Conservation (phyloP, 2,888 invertebrate genomes). For the Amphiduros pacificus region DNA sequence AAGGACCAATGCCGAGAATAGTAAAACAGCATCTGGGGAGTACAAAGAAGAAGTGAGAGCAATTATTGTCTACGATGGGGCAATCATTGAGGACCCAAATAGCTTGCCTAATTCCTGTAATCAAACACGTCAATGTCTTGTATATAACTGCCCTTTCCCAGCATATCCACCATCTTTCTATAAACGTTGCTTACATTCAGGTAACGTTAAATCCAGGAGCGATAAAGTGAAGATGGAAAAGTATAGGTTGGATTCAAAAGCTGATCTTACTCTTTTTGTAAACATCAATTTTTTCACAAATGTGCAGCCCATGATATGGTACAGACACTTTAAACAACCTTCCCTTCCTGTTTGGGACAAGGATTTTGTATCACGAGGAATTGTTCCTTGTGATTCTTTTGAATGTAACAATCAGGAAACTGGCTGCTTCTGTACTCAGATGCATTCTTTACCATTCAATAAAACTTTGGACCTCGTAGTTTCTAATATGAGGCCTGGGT, state of each 20-base stretch:
- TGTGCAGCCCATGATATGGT: background rate
- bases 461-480: conserved; percentile 44
- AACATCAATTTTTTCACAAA: conserved; percentile 1
- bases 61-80: background rate
- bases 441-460: conserved; percentile 33
- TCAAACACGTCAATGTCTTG: background rate
- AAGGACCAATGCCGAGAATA: background rate
- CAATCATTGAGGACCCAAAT: background rate
- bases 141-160: conserved; percentile 8
- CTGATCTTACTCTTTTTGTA: background rate
- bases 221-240: background rate
- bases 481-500: conserved; percentile 12
- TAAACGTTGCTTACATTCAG: background rate
- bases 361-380: background rate
- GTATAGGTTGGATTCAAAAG: background rate
- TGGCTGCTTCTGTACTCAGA: conserved; percentile 38
- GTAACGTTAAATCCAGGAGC: background rate
- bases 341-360: background rate
- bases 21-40: background rate
- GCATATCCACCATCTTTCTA: background rate
- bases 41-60: background rate
- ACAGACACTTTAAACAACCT: background rate
- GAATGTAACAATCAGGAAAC: background rate
- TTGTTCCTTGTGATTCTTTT: background rate
- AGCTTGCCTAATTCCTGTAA: background rate